These are phyloP conservation scores for Struthio camelus DNA, from an alignment of 2,113 vertebrate genomes.

Conservation along the genomic window DNA sequence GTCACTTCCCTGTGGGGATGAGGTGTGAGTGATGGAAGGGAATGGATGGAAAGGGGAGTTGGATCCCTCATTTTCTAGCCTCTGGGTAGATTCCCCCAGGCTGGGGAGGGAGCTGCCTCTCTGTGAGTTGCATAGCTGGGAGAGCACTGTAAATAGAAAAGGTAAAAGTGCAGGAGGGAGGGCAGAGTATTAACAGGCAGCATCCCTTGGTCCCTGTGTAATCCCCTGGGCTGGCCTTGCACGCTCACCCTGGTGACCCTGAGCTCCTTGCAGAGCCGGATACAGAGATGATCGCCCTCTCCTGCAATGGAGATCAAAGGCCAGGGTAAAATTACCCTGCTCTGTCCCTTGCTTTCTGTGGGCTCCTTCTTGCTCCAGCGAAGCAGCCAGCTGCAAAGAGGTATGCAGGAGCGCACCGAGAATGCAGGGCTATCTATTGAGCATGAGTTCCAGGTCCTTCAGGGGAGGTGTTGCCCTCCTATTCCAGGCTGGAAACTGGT, in stretches of 20 bases:
- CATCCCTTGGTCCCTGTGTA: slow-evolving; percentile 20
- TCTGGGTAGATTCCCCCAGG: background rate
- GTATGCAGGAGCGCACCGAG: accelerated
- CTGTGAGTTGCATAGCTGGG: background rate
- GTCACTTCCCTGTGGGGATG: background rate
- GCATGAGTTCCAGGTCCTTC: background rate
- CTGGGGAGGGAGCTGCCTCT: background rate
- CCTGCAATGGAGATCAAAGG: slow-evolving; percentile 57
- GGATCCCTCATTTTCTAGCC: background rate
- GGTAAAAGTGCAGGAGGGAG: slow-evolving; percentile 10
- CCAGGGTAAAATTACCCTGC: slow-evolving; percentile 59
- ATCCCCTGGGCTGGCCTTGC: slow-evolving; percentile 20
- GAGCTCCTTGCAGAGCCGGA: slow-evolving; percentile 56
- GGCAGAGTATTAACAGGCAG: background rate
- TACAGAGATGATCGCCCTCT: slow-evolving; percentile 63
- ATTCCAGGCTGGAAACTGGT: background rate
- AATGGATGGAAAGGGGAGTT: background rate
- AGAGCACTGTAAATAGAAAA: slow-evolving; percentile 2
- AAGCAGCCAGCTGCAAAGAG: background rate
- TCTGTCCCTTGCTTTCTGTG: slow-evolving; percentile 11
- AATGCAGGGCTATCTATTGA: accelerated
- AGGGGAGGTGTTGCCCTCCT: accelerated
- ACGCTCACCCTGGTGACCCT: slow-evolving; percentile 47
- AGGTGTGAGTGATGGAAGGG: background rate
- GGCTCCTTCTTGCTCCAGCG: background rate